Conservation (phyloP, 2,797 vertebrate genomes). For the Mormyrus proboscirostris region DNA sequence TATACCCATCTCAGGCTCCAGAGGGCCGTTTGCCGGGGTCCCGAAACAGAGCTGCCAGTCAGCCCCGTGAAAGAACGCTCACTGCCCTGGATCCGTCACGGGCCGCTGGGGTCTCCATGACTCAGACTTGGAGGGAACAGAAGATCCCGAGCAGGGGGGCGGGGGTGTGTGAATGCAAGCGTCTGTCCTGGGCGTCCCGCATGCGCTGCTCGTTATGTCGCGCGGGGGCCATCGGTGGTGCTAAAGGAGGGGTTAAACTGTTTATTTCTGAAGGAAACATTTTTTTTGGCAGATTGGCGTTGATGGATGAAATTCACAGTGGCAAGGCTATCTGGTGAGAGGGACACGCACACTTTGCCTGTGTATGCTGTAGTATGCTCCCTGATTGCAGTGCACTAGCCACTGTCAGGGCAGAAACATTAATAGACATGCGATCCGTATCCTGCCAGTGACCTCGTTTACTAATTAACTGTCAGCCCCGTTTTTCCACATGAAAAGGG, state of each 20-base stretch:
- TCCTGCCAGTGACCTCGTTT: constrained; percentile 40
- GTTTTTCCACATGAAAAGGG: constrained; percentile 48
- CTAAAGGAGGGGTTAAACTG: neutral
- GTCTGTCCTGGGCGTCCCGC: neutral
- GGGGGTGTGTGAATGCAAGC: neutral
- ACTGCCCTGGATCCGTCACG: neutral
- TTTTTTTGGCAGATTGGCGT: neutral
- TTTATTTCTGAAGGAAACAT: neutral
- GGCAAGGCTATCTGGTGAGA: neutral
- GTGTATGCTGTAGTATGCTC: neutral
- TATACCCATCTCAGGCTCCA: neutral
- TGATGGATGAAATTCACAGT: neutral
- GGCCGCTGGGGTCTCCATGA: neutral
- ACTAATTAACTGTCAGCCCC: constrained; percentile 53
- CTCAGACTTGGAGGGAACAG: neutral
- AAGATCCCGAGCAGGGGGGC: neutral
- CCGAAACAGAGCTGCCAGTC: neutral
- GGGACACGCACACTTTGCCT: neutral
- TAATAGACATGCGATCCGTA: neutral
- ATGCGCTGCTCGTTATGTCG: neutral
- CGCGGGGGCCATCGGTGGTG: neutral
- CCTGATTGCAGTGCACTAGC: neutral
- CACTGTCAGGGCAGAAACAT: neutral
- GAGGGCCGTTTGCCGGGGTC: neutral
- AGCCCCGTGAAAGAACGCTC: neutral